phyloP scores from a whole-genome alignment of 2,113 vertebrate genomes.

The Ptyas mucosa region DNA sequence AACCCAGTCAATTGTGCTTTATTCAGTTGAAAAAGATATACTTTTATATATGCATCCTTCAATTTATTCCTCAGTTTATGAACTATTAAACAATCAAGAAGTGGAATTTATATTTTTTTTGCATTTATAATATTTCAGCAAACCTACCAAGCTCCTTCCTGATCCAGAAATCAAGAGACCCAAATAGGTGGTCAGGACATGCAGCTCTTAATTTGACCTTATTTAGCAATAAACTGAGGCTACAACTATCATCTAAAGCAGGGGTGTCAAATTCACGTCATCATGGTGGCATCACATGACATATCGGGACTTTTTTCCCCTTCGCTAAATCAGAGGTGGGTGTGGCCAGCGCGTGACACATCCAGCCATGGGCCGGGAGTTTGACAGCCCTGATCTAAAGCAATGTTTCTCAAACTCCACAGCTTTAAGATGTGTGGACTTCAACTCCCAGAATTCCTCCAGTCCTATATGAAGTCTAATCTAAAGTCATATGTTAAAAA shows the following conservation, averaged over 20 bases:
- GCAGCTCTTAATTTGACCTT: neutral
- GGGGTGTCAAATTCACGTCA: too few species aligned
- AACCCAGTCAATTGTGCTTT: neutral
- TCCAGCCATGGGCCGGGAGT: too few species aligned
- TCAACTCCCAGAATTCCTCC: neutral
- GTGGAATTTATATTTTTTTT: neutral
- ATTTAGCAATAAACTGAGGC: neutral
- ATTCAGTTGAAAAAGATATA: neutral
- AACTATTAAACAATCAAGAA: conserved; percentile 7
- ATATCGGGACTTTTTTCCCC: too few species aligned
- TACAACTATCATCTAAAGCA: neutral
- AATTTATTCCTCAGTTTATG: neutral
- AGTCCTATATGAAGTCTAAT: neutral
- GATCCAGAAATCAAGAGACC: neutral
- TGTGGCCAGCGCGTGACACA: too few species aligned
- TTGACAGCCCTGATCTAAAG: too few species aligned
- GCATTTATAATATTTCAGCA: neutral
- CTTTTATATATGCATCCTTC: neutral
- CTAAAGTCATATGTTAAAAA: neutral
- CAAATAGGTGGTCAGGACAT: neutral
- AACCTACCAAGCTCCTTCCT: neutral
- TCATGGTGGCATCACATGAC: too few species aligned
- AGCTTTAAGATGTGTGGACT: neutral
- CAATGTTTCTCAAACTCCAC: neutral
- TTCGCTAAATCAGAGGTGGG: too few species aligned